These are phyloP conservation scores for Maccullochella peelii DNA, from an alignment of 2,113 vertebrate genomes.

Conservation along the genomic window DNA sequence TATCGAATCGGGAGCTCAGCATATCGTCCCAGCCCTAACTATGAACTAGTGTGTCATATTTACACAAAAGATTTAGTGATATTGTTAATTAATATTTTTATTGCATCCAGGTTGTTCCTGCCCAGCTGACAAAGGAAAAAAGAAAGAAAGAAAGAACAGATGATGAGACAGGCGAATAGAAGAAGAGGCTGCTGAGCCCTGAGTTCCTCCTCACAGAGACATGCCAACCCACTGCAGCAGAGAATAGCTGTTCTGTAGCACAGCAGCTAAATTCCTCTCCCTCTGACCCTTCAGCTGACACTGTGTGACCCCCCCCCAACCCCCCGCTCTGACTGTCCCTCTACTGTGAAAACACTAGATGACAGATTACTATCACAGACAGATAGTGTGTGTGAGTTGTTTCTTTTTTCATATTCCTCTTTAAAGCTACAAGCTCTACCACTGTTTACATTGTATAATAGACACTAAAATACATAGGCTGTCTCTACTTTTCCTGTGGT, in stretches of 20 bases:
- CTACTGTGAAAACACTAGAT: neutral
- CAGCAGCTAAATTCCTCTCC: conserved; percentile 47
- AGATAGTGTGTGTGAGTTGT: neutral
- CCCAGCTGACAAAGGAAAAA: neutral
- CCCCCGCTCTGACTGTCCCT: neutral
- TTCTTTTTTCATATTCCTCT: neutral
- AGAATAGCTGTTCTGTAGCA: conserved; percentile 19
- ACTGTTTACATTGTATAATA: too few relatives aligned
- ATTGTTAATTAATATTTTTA: too few relatives aligned
- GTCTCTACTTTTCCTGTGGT: too few relatives aligned
- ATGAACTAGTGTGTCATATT: too few relatives aligned
- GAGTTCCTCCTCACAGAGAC: conserved; percentile 38
- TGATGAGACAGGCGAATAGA: neutral
- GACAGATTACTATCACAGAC: neutral
- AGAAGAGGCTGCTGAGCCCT: neutral
- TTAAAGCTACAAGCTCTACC: too few relatives aligned
- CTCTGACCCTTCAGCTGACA: conserved; percentile 16
- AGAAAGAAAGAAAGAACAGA: neutral
- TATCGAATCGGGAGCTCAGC: too few relatives aligned
- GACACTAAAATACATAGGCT: too few relatives aligned
- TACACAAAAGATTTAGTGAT: too few relatives aligned
- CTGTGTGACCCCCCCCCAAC: neutral
- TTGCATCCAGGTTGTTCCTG: too few relatives aligned
- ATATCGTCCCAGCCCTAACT: too few relatives aligned
- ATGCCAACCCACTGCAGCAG: neutral